Evolutionary conservation across 1,140 invertebrate species (phyloP), one percentile per base, ranked within the genome.

Genomic region (Drosophila santomea): DNA sequence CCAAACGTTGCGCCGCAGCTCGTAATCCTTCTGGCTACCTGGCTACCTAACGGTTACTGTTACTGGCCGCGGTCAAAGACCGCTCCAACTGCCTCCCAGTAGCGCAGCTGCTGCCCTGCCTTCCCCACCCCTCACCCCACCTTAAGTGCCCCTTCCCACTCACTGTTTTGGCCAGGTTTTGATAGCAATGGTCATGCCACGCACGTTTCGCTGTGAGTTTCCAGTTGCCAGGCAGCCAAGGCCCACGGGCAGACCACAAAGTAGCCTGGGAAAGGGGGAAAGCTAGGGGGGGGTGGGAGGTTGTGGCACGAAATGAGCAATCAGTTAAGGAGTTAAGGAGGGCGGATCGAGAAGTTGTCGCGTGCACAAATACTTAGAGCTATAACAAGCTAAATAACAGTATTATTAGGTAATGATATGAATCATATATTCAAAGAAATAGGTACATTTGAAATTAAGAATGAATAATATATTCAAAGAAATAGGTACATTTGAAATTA

Each of bases 41-140:
- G 75, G 74, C 74, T 77, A 77, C 60, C 73, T 81, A 81, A 81
- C 79, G 80, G 79, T 67, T 68, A 67, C 62, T 55, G 79, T 67
- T 68, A 67, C 62, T 55, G 48, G 39, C 57, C 69, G 79, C 78
- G 58, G 67, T 73, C 74, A 74, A 73, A 81, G 74, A 66, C 80
- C 74, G 80, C 67, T 57, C 36, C 43, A 58, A 50, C 48, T 47
- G 67, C 67, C 62, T 82, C 64, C 76, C 79, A 67, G 72, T 73
- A 62, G 72, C 72, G 44, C 68, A 74, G 72, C 58, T 68, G 63
- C 43, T 56, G 69, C 68, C 41, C 55, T 17, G 44, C 41, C 28
- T 36, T 11, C 28, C 54, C n/a, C n/a, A 8, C 28, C 5, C 20
- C 14, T 7, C 47, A 12, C n/a, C 20, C 7, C 7, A 23, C 25